Conservation (phyloP, 1,140 invertebrate species). For the Lordiphosa clarofinis region DNA sequence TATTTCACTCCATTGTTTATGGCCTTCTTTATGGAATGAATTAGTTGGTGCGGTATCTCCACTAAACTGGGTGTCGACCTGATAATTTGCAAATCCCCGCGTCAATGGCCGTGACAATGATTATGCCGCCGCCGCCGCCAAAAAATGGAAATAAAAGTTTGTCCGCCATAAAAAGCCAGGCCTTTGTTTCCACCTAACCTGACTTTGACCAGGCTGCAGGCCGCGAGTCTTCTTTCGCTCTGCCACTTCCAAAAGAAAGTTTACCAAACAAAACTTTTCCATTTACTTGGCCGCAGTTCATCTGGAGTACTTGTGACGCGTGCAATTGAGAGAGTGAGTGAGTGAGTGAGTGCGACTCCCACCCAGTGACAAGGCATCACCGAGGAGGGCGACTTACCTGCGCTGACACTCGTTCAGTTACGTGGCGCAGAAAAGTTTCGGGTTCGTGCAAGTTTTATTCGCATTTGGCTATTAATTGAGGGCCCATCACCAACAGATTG, state of each 20-base stretch:
- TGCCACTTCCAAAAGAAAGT: constrained; percentile 43
- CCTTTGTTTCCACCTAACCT: constrained; percentile 38
- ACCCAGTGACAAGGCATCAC: constrained; percentile 7
- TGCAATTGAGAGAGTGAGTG: no score
- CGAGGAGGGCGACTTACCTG: neutral
- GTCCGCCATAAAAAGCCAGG: constrained; percentile 5
- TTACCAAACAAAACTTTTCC: constrained; percentile 76
- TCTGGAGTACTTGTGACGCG: constrained; percentile 54
- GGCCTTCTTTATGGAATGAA: no score
- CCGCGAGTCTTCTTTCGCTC: constrained; percentile 20
- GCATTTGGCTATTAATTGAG: constrained; percentile 60
- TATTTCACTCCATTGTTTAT: no score
- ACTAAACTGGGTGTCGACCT: constrained; percentile 21
- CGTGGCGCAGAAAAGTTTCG: constrained; percentile 7
- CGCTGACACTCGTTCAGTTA: constrained; percentile 7
- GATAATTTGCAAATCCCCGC: constrained; percentile 74
- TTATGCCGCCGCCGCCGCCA: constrained; percentile 36
- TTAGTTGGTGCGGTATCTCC: neutral
- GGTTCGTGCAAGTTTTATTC: constrained; percentile 28
- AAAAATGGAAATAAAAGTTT: constrained; percentile 30
- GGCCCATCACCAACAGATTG: constrained; percentile 55
- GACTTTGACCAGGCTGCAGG: constrained; percentile 28
- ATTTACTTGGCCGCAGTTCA: constrained; percentile 71
- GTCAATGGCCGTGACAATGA: constrained; percentile 75
- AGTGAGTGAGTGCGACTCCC: no score